Conservation (phyloP, 2,113 vertebrate genomes). For the Percopsis transmontana region DNA sequence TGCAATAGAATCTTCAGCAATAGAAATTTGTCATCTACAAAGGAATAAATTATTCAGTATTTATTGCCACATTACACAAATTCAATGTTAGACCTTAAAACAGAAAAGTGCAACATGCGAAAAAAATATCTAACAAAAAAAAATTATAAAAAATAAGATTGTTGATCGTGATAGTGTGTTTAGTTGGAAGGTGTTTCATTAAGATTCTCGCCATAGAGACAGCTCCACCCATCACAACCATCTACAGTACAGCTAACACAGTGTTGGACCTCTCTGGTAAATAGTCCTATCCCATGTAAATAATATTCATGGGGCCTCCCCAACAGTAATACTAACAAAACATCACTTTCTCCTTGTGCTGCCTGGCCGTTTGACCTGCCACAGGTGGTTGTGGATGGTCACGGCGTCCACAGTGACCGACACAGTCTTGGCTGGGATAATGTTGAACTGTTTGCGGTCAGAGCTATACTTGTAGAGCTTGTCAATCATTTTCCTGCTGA, state of each 20-base stretch:
- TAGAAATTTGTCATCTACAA: no score
- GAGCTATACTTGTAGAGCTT: constrained; percentile 97
- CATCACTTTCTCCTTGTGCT: constrained; percentile 85
- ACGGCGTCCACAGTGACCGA: constrained; percentile 94
- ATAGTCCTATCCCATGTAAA: no score
- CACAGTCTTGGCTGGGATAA: constrained; percentile 94
- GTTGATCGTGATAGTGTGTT: background rate
- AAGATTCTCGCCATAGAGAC: constrained; percentile 3
- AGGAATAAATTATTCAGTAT: constrained; percentile 18
- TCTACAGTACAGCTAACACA: constrained; percentile 5
- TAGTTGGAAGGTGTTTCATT: constrained; percentile 26
- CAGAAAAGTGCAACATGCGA: constrained; percentile 73
- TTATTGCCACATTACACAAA: constrained; percentile 65
- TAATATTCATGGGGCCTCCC: constrained; percentile 68
- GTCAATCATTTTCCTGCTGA: constrained; percentile 94
- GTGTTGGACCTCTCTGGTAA: background rate
- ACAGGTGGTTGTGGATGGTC: constrained; percentile 94
- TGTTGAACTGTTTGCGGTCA: constrained; percentile 93
- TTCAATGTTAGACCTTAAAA: constrained; percentile 30
- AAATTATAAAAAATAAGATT: constrained; percentile 33
- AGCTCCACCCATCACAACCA: constrained; percentile 2
- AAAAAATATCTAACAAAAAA: constrained; percentile 50
- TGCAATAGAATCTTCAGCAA: constrained; percentile 40
- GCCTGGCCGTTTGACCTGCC: constrained; percentile 90
- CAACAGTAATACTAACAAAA: constrained; percentile 34